Conservation (phyloP, 2,888 invertebrate species). For the Caenorhabditis panamensis region DNA sequence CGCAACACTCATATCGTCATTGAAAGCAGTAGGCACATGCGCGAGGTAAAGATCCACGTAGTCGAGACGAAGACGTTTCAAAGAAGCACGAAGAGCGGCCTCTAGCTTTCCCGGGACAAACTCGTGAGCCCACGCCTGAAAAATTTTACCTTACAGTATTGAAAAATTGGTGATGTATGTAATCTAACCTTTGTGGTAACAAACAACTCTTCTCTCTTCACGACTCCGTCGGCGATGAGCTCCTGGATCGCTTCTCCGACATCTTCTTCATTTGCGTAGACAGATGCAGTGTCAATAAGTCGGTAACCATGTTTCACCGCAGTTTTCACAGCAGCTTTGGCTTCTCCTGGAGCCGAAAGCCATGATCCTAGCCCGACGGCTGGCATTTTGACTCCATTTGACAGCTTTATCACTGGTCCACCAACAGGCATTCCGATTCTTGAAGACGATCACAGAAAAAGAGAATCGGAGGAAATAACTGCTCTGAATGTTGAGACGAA, state of each 20-base stretch:
- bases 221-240: conserved; percentile 86
- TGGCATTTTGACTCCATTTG: conserved; percentile 74
- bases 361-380: conserved; percentile 75
- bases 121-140: conserved; percentile 33
- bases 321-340: conserved; percentile 86
- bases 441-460: not conserved
- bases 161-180: not conserved
- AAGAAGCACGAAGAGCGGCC: conserved; percentile 59
- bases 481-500: not conserved
- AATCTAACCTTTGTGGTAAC: conserved; percentile 87
- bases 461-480: not conserved
- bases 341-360: conserved; percentile 83
- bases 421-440: conserved; percentile 11
- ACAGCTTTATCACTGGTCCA: conserved; percentile 51
- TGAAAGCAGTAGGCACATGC: conserved; percentile 86
- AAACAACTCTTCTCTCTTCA: conserved; percentile 88
- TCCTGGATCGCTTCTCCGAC: conserved; percentile 87
- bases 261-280: conserved; percentile 87
- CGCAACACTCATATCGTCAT: conserved; percentile 49
- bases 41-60: conserved; percentile 90
- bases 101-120: conserved; percentile 44
- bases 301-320: conserved; percentile 89
- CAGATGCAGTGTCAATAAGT: conserved; percentile 89
- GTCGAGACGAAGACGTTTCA: conserved; percentile 86
- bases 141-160: too few species aligned